phyloP scores from a whole-genome alignment of 2,113 vertebrate species.

The Oriolus oriolus region DNA sequence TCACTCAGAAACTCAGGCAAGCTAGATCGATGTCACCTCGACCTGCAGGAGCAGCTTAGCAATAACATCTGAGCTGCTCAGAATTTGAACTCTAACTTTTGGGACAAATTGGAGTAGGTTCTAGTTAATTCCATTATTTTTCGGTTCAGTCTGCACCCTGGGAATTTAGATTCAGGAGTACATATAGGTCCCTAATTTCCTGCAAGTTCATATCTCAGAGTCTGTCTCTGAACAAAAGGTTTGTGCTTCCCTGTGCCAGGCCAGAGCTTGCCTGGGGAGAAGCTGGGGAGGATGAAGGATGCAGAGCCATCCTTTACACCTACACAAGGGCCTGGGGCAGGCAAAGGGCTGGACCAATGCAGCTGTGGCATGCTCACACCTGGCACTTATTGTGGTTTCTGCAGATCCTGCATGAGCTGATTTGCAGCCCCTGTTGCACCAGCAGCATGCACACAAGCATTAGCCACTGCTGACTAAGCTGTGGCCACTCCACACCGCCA shows the following conservation, averaged over 20 bases:
- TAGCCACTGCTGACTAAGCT: not conserved
- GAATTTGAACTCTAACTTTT: not conserved
- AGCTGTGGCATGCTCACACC: not conserved
- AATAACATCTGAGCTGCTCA: not conserved
- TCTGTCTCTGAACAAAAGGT: not conserved
- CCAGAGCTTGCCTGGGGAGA: not conserved
- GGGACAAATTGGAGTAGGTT: not conserved
- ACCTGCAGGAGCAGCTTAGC: not conserved
- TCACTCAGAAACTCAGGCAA: not conserved
- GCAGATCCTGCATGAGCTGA: not conserved
- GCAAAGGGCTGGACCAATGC: not conserved
- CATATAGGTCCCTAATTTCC: not conserved
- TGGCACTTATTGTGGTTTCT: not conserved
- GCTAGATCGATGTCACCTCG: not conserved
- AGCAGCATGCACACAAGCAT: not conserved
- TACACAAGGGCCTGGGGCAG: not conserved
- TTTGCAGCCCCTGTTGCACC: not conserved
- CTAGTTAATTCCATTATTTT: not conserved
- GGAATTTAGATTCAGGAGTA: not conserved
- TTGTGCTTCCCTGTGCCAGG: not conserved
- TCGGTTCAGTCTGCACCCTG: not conserved
- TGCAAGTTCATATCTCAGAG: not conserved
- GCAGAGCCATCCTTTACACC: not conserved
- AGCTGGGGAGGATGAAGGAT: not conserved
- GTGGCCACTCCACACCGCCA: accelerated